Base-by-base conservation (phyloP, 2,113 vertebrate genomes). In the Oreotrochilus melanogaster region DNA sequence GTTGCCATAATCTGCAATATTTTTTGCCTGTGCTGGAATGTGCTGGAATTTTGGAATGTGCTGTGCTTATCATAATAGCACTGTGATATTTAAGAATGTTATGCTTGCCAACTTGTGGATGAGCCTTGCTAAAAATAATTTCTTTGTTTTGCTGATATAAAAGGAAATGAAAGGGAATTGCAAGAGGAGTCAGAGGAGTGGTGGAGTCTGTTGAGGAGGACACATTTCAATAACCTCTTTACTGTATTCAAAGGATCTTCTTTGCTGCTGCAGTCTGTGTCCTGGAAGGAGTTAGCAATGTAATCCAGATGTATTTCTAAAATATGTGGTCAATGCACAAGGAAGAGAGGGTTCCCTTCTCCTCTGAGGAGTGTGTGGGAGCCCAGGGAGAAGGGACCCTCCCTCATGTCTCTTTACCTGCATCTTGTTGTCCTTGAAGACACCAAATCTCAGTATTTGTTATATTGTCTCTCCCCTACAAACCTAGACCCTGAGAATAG, bases 71-170 rank as follows among this genome's bases (percentile, higher is more conserved):
- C 83, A 86, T 93, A 95, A 92, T 51, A 88, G 35, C 60, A 54
- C 50, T 73, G 67, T 93, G 94, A 94, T 97, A 96, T 96, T 96
- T 89, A 72, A 78, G 57, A 78, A 92, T 76, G 71, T 90, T 97
- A 75, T 58, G 33, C 74, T 87, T 92, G 84, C 82, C 86, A 97
- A 81, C 79, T 91, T 80, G 80, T 71, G 71, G 69, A 84, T 96
- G 35, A 94, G 60, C 24, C 51, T 84, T 95, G 87, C 53, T 69
- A 88, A 84, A 97, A 96, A 83, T 86, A 1, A 70, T 92, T 86
- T 90, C 48, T 91, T 90, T 96, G 86, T 95, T 96, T 96, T 92
- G 64, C 78, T 93, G 78, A 64, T 58, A 47, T 6, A 27, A 79
- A 81, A 88, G 14, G 9, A 78, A 91, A 92, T 74, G 27, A 57